Base-by-base conservation (phyloP, 2,888 invertebrate genomes). In the Diarsia rubi region DNA sequence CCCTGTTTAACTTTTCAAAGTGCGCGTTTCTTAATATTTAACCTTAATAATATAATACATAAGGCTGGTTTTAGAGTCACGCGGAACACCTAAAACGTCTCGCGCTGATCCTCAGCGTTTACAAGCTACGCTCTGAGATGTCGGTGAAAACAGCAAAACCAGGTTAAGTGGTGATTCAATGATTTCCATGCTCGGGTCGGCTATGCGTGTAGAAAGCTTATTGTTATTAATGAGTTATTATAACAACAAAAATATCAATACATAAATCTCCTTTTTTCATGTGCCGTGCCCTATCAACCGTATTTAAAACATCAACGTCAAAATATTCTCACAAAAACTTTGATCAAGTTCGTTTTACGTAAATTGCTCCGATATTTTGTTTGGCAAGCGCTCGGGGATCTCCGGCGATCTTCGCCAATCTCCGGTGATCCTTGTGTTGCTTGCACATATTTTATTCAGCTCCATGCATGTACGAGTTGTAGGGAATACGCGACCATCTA, bases 391-490 rank as follows among this genome's bases (percentile, higher is more conserved):
- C 71, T 71, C 47, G 24, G 19, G n/a, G 16, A 47, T 71, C 27
- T 68, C n/a, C 74, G 57, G 44, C 37, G 16, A 75, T 72, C 62
- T 72, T 66, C 66, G 66, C 21, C 24, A 63, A 69, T 69, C 71
- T 75, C 44, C 75, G 65, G 45, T 57, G 64, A 64, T 66, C 65
- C 68, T 37, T 24, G 44, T 42, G 67, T 63, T 54, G 62, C 73
- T 63, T 81, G 63, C 66, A 69, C 59, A 82, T 76, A 82, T 81
- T 76, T 84, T 82, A 82, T 82, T 81, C 81, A 84, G 57, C 47
- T 62, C 66, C 69, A 70, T 69, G 70, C 70, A 84, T 84, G 68
- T 68, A 59, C 82, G 71, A 77, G 71, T 81, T 66, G 82, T 60
- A 47, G 68, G 59, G 62, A 77, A 69, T 42, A 62, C n/a, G 44